Evolutionary conservation across 2,113 vertebrate genomes (phyloP), one percentile per base, ranked within the genome.

Genomic region (Sterna hirundo): DNA sequence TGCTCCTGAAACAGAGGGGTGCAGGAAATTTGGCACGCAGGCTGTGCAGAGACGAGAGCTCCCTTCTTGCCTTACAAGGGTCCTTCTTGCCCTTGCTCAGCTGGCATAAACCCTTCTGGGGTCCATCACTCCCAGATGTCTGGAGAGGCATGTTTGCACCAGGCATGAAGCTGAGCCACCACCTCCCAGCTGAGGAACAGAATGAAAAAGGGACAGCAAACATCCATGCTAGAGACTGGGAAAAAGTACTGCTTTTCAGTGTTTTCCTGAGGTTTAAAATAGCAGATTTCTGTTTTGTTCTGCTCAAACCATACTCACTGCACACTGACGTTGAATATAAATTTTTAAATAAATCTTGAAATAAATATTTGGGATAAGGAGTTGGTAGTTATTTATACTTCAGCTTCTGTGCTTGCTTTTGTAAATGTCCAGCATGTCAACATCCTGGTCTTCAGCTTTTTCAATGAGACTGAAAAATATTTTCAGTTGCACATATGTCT

Each of bases 81-180:
- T 49, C 23, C 17, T 75, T 42, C 69, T 42, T 69, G 9, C 57
- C 44, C n/a, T 82, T 57, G 12, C 55, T 94, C 20, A 55, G 15
- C 26, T 87, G 57, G 6, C 18, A 47, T 47, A 64, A 93, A 29
- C 18, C 29, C 20, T 54, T 49, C 26, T 65, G 19, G 18, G 19
- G 5, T n/a, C 2, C 2, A 3, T 66, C 1, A 0, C 25, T 58
- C 10, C 15, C 46, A 32, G 29, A 20, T 40, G n/a, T 25, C 21
- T 62, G 22, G 34, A 74, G 40, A 26, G 16, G 5, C 1, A 1
- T 1, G 0, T 52, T 40, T 86, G 52, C 19, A 40, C 7, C 38
- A 47, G 34, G 20, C 23, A 36, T 7, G 23, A 76, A 64, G 68
- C 42, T 68, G 23, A 60, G 13, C 8, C 20, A 55, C 18, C 17